Conservation (phyloP, 2,888 invertebrate species). For the Doris montereyensis region DNA sequence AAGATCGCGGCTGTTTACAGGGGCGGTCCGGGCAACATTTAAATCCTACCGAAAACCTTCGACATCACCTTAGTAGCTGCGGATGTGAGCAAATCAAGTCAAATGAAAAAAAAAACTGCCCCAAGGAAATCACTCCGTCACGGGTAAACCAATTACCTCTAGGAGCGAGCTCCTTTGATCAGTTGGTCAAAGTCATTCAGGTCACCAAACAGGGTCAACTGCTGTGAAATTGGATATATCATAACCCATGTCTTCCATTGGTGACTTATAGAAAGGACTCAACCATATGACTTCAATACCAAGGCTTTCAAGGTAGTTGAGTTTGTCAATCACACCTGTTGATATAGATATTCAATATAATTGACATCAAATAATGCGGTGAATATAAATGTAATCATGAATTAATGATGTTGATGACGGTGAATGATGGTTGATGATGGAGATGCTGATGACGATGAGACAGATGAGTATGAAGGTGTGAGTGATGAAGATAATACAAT, state of each 20-base stretch:
- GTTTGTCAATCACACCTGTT: slow-evolving; percentile 73
- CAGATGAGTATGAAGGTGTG: neutral
- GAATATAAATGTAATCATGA: neutral
- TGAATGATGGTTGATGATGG: neutral
- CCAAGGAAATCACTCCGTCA: too few relatives aligned
- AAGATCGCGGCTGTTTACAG: too few relatives aligned
- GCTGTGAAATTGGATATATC: slow-evolving; percentile 85
- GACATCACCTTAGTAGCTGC: too few relatives aligned
- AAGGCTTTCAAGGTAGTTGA: slow-evolving; percentile 79
- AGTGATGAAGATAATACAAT: neutral
- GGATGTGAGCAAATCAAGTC: too few relatives aligned
- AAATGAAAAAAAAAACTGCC: too few relatives aligned
- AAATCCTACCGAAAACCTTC: too few relatives aligned
- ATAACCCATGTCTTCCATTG: slow-evolving; percentile 90
- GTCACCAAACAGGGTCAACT: slow-evolving; percentile 80
- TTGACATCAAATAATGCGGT: neutral
- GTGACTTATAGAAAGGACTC: slow-evolving; percentile 87
- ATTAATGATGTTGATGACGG: neutral
- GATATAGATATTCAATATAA: neutral
- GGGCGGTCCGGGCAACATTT: too few relatives aligned
- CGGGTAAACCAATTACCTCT: too few relatives aligned
- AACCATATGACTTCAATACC: slow-evolving; percentile 86
- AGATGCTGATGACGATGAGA: neutral
- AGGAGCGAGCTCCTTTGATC: slow-evolving; percentile 55
- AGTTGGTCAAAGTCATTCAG: slow-evolving; percentile 79